Conservation (phyloP, 2,797 vertebrate genomes). For the Semotilus atromaculatus region DNA sequence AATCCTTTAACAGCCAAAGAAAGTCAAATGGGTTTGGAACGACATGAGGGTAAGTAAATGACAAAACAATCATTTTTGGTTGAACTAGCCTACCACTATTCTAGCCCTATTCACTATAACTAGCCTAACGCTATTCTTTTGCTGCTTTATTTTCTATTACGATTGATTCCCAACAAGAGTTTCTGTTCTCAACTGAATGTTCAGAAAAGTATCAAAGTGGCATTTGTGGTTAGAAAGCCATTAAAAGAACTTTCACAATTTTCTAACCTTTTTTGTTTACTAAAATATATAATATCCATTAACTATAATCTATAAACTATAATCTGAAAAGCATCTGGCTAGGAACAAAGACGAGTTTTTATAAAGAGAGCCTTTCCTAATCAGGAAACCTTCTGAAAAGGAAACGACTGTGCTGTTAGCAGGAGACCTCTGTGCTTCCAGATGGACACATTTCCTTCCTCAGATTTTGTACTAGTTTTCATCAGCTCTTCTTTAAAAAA, state of each 20-base stretch:
- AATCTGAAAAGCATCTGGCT: slow-evolving; percentile 11
- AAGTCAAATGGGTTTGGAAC: neutral
- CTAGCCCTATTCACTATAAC: too few relatives aligned
- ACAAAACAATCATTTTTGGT: neutral
- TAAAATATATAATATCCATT: slow-evolving; percentile 34
- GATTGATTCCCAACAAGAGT: neutral
- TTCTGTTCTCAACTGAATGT: neutral
- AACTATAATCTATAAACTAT: too few relatives aligned
- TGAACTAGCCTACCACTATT: too few relatives aligned
- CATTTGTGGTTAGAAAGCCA: slow-evolving; percentile 9
- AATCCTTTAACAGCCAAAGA: neutral
- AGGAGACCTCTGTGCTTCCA: slow-evolving; percentile 46
- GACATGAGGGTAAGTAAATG: neutral
- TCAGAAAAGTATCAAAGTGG: neutral
- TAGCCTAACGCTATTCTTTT: neutral
- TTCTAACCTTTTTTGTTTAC: slow-evolving; percentile 1
- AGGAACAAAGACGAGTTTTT: slow-evolving; percentile 20
- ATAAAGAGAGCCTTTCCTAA: slow-evolving; percentile 28
- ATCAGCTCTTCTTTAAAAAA: slow-evolving; percentile 25
- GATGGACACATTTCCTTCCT: slow-evolving; percentile 60
- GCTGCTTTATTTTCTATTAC: neutral
- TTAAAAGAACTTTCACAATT: neutral
- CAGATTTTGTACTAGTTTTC: slow-evolving; percentile 19
- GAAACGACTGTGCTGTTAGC: slow-evolving; percentile 50
- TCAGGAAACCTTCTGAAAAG: slow-evolving; percentile 48